Evolutionary conservation across 2,113 vertebrate genomes (phyloP).

Genomic region (Lepisosteus oculatus): DNA sequence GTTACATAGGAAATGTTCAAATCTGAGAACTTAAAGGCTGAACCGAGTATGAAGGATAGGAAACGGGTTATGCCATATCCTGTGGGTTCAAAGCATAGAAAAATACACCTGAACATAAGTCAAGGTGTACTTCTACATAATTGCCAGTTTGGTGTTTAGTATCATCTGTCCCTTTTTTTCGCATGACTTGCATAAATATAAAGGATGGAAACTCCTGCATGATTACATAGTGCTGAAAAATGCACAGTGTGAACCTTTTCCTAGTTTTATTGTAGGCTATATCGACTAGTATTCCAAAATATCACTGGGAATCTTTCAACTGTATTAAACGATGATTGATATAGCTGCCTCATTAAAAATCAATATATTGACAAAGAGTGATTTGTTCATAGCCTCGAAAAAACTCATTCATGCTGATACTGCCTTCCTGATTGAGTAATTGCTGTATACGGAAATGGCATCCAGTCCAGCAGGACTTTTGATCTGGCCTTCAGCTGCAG

Average conservation of each 20-base stretch:
- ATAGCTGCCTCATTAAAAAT: constrained; percentile 10
- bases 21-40: no score
- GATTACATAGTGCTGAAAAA: background rate
- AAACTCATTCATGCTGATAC: background rate
- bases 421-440: background rate
- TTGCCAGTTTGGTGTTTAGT: background rate
- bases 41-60: no score
- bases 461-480: background rate
- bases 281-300: background rate
- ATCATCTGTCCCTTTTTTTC: background rate
- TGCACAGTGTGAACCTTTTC: no score
- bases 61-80: background rate
- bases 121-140: background rate
- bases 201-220: background rate
- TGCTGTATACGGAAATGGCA: background rate
- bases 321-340: background rate
- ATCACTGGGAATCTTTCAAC: background rate
- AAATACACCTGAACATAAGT: background rate
- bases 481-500: background rate
- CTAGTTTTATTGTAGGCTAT: background rate
- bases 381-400: background rate
- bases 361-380: background rate
- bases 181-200: background rate
- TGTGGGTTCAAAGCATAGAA: background rate
- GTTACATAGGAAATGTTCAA: no score